These are phyloP conservation scores for Crocodylus rhombifer DNA, from an alignment of 2,797 vertebrate species.

Conservation along the genomic window DNA sequence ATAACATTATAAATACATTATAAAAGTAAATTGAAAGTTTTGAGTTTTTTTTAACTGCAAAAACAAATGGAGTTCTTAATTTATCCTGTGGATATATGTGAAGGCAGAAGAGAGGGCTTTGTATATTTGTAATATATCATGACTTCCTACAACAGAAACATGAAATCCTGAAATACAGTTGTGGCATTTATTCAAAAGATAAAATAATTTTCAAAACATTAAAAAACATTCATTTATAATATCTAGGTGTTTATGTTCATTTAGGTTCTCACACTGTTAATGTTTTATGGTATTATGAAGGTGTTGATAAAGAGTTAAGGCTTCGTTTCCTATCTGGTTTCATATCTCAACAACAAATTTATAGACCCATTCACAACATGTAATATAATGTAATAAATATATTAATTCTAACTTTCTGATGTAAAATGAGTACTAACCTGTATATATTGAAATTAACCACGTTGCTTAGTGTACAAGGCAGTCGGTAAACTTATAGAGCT, in stretches of 20 bases:
- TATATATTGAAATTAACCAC: neutral
- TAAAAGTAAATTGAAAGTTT: neutral
- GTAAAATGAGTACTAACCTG: neutral
- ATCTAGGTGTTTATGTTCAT: neutral
- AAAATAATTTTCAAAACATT: neutral
- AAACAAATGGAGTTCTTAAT: neutral
- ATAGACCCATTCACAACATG: neutral
- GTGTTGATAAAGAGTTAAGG: neutral
- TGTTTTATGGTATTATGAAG: neutral
- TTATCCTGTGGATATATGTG: neutral
- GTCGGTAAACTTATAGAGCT: neutral
- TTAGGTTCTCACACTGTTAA: neutral
- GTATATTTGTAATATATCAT: neutral
- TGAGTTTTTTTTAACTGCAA: neutral
- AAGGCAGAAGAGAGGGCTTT: neutral
- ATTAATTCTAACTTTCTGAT: neutral
- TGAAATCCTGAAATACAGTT: neutral
- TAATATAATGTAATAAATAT: neutral
- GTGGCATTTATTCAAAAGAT: neutral
- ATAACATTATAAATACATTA: neutral
- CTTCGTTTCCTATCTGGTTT: neutral
- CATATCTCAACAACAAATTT: neutral
- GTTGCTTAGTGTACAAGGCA: neutral
- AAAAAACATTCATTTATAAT: rapidly evolving
- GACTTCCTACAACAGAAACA: neutral